phyloP scores from a whole-genome alignment of 2,797 vertebrate genomes.

The Vireo griseus region DNA sequence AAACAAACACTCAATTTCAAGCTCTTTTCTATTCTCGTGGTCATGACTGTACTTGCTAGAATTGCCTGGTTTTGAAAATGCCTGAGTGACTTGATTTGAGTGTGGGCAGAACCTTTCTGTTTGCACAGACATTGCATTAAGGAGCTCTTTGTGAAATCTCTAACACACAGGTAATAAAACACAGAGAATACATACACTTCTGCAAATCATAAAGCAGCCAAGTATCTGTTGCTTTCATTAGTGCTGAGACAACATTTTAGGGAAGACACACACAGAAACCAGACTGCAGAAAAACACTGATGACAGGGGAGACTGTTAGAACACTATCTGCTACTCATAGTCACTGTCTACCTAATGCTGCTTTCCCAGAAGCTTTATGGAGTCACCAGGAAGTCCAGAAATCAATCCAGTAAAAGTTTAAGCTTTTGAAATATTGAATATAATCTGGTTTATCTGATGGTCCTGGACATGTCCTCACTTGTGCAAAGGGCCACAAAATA shows the following conservation, averaged over 20 bases:
- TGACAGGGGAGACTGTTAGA: not conserved
- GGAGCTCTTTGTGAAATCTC: not conserved
- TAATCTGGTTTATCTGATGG: not conserved
- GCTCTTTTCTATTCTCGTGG: not conserved
- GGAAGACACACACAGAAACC: slow-evolving; percentile 13
- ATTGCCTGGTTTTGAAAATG: not conserved
- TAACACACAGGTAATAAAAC: not conserved
- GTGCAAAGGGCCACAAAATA: not conserved
- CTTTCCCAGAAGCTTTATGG: not conserved
- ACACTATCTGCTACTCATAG: not conserved
- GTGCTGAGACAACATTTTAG: slow-evolving; percentile 14
- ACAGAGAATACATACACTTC: not conserved
- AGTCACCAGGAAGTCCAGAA: not conserved
- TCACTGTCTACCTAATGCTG: not conserved
- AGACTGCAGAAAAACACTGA: not conserved
- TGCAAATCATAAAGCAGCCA: not conserved
- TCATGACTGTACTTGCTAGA: not conserved
- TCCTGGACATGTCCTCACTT: not conserved
- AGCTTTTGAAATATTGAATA: not conserved
- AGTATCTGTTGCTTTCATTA: not conserved
- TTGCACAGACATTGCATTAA: not conserved
- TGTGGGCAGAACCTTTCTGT: not conserved
- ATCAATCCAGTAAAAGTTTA: not conserved
- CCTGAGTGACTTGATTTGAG: not conserved
- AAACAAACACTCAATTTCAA: not conserved